phyloP scores from a whole-genome alignment of 2,888 invertebrate species.

The Sarcophaga caerulescens region DNA sequence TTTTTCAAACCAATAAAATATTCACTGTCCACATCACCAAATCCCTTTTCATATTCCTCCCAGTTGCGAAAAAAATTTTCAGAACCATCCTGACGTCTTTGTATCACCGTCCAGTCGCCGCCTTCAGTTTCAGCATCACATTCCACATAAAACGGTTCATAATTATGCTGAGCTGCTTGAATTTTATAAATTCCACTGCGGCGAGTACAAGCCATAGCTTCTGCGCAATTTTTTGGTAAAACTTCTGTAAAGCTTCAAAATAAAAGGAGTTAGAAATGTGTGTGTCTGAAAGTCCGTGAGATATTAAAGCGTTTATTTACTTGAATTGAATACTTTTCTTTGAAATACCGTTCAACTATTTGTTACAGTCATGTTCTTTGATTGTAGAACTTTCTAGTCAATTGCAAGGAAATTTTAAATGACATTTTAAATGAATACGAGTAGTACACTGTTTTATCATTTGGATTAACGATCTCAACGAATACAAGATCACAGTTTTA shows the following conservation, averaged over 20 bases:
- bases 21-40: not conserved
- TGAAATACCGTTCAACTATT: too few species aligned
- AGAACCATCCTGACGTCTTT: slow-evolving; percentile 32
- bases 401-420: too few species aligned
- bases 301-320: too few species aligned
- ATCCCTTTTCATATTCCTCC: slow-evolving; percentile 27
- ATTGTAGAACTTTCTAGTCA: too few species aligned
- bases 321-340: too few species aligned
- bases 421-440: too few species aligned
- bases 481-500: too few species aligned
- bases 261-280: not conserved
- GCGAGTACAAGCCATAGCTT: slow-evolving; percentile 38
- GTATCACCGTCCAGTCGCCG: slow-evolving; percentile 34
- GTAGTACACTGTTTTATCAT: too few species aligned
- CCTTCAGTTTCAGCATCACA: slow-evolving; percentile 28
- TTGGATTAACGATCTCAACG: too few species aligned
- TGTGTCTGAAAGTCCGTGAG: too few species aligned
- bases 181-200: slow-evolving; percentile 49
- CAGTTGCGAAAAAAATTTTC: slow-evolving; percentile 25
- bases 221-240: slow-evolving; percentile 37
- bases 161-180: not conserved
- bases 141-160: slow-evolving; percentile 23
- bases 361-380: too few species aligned
- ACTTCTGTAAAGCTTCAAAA: not conserved
- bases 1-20: slow-evolving; percentile 17